Conservation (phyloP, 2,888 invertebrate genomes). For the Clivina fossor region DNA sequence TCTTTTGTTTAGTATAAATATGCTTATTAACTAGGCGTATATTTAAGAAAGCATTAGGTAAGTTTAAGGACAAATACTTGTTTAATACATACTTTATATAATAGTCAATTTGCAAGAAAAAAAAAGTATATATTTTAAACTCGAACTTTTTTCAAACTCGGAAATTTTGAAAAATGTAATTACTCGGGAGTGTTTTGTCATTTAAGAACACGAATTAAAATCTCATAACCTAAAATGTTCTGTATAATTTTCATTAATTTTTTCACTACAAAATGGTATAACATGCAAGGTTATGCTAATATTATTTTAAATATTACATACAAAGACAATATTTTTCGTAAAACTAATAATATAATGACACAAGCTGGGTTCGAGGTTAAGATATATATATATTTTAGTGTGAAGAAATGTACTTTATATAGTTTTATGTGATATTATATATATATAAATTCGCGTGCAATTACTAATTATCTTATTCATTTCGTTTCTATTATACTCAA, state of each 20-base stretch:
- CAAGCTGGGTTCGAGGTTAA: slow-evolving; percentile 22
- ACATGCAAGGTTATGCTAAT: slow-evolving; percentile 37
- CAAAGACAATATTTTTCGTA: slow-evolving; percentile 18
- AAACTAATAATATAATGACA: slow-evolving; percentile 29
- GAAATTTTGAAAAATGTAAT: slow-evolving; percentile 14
- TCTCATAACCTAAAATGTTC: slow-evolving; percentile 26
- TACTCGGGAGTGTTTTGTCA: not conserved
- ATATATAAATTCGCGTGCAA: no score
- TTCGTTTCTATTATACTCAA: no score
- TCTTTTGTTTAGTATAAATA: slow-evolving; percentile 31
- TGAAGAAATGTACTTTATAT: not conserved
- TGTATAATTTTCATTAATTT: slow-evolving; percentile 25
- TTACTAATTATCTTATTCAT: no score
- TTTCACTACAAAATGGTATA: slow-evolving; percentile 11
- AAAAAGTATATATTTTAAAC: slow-evolving; percentile 7
- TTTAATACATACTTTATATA: slow-evolving; percentile 20
- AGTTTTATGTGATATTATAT: no score
- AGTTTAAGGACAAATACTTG: slow-evolving; percentile 28
- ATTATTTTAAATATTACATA: slow-evolving; percentile 37
- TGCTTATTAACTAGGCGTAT: slow-evolving; percentile 24
- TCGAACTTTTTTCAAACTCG: not conserved
- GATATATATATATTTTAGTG: no score
- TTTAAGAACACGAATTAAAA: slow-evolving; percentile 28
- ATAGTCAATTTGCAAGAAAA: slow-evolving; percentile 19
- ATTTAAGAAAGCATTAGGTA: slow-evolving; percentile 25